These are phyloP conservation scores for Phyllotreta cruciferae DNA, from an alignment of 2,888 invertebrate genomes.

Conservation along the genomic window DNA sequence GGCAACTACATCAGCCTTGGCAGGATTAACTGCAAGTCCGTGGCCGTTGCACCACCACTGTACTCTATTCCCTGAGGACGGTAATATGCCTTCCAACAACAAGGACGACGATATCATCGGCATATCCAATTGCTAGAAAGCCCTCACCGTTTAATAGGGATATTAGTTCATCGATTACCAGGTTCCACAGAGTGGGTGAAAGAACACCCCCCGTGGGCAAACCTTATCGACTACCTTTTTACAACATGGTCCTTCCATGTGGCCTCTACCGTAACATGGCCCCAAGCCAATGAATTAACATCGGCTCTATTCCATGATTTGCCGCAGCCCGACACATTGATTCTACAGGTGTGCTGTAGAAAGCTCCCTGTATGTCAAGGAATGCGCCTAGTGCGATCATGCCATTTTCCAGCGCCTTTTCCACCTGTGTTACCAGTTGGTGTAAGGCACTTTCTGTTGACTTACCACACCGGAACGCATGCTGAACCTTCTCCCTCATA, in stretches of 20 bases:
- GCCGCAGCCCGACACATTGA: constrained; percentile 6
- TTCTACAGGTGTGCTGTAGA: constrained; percentile 17
- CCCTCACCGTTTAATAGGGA: not conserved
- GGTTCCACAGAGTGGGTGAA: constrained; percentile 3
- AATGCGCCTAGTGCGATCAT: constrained; percentile 12
- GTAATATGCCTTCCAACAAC: too few relatives aligned
- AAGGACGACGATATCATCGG: too few relatives aligned
- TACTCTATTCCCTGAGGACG: too few relatives aligned
- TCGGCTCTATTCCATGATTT: constrained; percentile 13
- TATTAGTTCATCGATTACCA: not conserved
- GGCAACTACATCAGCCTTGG: too few relatives aligned
- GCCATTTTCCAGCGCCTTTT: constrained; percentile 11
- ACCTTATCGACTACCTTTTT: too few relatives aligned
- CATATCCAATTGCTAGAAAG: too few relatives aligned
- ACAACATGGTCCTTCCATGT: too few relatives aligned
- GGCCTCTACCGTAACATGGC: too few relatives aligned
- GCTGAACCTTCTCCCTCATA: not conserved
- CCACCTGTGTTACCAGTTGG: constrained; percentile 7
- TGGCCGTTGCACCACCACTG: too few relatives aligned
- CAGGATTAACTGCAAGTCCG: too few relatives aligned
- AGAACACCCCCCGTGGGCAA: not conserved
- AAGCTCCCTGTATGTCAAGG: constrained; percentile 21
- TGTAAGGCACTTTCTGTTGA: constrained; percentile 10
- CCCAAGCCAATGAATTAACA: too few relatives aligned
- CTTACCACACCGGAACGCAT: constrained; percentile 1